phyloP scores from a whole-genome alignment of 2,888 invertebrate genomes.

The Petrolisthes manimaculis region DNA sequence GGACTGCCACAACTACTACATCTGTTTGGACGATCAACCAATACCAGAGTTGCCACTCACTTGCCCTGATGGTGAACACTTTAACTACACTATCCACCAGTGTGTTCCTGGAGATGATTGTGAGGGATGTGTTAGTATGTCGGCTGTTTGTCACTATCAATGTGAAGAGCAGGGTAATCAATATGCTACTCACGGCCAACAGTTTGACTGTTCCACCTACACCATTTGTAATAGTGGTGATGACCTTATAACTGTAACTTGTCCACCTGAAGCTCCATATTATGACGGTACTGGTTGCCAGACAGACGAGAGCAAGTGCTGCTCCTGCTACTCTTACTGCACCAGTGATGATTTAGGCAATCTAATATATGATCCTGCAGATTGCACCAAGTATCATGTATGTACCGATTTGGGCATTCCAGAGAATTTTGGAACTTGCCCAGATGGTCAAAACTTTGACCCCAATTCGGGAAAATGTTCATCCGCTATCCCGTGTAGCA shows the following conservation, averaged over 20 bases:
- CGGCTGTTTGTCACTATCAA: no score
- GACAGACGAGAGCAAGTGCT: neutral
- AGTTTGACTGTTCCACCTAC: neutral
- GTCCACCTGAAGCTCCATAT: neutral
- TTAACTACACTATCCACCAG: no score
- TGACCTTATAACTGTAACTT: neutral
- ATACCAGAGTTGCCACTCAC: no score
- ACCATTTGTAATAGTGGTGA: neutral
- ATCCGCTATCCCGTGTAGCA: neutral
- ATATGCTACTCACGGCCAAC: no score
- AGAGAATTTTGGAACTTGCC: neutral
- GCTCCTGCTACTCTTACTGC: conserved; percentile 5
- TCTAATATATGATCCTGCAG: neutral
- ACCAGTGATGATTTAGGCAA: neutral
- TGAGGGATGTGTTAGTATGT: no score
- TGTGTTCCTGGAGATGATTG: no score
- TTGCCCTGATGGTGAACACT: no score
- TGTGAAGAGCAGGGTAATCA: no score
- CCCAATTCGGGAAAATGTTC: neutral
- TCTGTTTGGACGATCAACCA: no score
- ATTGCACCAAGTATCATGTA: neutral
- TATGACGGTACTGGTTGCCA: conserved; percentile 2
- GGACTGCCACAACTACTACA: no score
- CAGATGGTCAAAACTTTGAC: neutral
- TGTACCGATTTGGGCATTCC: neutral